Evolutionary conservation across 1,140 invertebrate genomes (phyloP), one percentile per base, ranked within the genome.

Genomic region (Lasioglossum albipes): DNA sequence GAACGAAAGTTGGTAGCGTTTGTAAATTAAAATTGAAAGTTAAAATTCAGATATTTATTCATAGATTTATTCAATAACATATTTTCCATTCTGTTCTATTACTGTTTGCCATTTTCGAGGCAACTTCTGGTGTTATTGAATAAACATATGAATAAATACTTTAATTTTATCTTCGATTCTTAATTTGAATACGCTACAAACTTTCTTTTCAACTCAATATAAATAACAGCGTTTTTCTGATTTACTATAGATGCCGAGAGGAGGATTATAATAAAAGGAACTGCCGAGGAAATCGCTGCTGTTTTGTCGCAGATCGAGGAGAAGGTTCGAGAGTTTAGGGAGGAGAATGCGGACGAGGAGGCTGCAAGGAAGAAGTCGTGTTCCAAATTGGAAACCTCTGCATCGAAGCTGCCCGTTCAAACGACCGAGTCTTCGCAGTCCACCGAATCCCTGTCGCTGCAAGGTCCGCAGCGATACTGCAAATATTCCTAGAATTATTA

Each of bases 251-350:
- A 93, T 93, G 20, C 83, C 81, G 70, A 91, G 89, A 90, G 91
- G 90, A 93, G 91, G 82, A 88, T 96, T 18, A 93, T 92, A 59
- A 93, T 96, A 31, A 94, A 94, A 77, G 95, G 95, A 22, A 95
- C 93, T 61, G 84, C 92, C 57, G 93, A 95, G 82, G 94, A 96
- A 86, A 95, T 96, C 65, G 89, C 94, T 61, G 83, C 94, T 49
- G 96, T 96, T 3, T 92, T 94, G 83, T 89, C 91, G 54, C 84
- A 95, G 72, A 94, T 96, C 61, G 93, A 95, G 84, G 94, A 95
- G 52, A 94, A 95, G 85, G 93, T 96, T 45, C 88, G 93, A 71
- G 94, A 96, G 87, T 94, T 96, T 45, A 88, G 93, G 70, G 94
- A 96, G 87, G 94, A 94, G 68, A 18, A 16, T 18, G 7, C 3